Percentiles rank a stretch among this genome's conserved stretches.
Conservation (phyloP, 2,113 vertebrate species). For the Hipposideros armiger region DNA sequence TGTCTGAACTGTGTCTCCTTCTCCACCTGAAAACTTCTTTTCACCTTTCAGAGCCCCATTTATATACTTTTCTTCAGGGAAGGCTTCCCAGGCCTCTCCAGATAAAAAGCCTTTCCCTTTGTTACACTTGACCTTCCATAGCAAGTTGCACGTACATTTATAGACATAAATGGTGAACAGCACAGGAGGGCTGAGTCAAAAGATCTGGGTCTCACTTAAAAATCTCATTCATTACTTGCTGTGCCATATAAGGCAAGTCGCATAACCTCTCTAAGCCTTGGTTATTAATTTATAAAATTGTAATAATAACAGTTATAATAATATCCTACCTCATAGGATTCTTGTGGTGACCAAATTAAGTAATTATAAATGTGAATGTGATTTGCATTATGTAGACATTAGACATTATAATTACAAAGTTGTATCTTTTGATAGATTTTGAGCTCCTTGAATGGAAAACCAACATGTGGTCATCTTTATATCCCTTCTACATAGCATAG, state of each 20-base stretch:
- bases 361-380: slow-evolving; percentile 30
- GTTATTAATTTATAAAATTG: not conserved
- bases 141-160: not conserved
- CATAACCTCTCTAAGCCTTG: not conserved
- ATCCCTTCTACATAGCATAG: not conserved
- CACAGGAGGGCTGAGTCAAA: not conserved
- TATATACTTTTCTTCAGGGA: slow-evolving; percentile 6
- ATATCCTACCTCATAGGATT: not conserved
- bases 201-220: not conserved
- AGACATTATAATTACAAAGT: not conserved
- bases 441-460: not conserved
- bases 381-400: not conserved
- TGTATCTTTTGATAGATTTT: slow-evolving; percentile 31
- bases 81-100: not conserved
- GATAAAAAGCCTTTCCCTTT: not conserved
- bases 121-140: not conserved
- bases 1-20: not conserved
- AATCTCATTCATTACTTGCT: not conserved
- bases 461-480: not conserved
- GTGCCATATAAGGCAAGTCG: not conserved
- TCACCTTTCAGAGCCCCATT: not conserved
- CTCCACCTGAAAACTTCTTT: not conserved
- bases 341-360: slow-evolving; percentile 16
- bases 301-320: not conserved
- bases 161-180: not conserved